phyloP scores from a whole-genome alignment of 1,140 invertebrate species.

The Ceratoteleas bidentatus region DNA sequence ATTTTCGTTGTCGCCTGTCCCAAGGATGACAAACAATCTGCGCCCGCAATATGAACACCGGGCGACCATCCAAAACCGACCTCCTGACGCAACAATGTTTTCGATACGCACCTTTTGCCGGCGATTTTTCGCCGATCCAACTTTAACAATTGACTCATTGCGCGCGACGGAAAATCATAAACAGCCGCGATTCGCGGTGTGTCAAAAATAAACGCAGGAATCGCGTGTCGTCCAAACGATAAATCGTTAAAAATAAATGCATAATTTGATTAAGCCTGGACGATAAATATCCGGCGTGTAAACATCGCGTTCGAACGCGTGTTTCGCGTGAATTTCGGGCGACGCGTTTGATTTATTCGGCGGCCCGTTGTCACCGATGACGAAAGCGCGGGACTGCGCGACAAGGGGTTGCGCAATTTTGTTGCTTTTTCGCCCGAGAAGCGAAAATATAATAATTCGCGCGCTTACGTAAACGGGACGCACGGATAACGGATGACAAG shows the following conservation, averaged over 20 bases:
- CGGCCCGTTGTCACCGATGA: not conserved
- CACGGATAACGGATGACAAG: slow-evolving; percentile 64
- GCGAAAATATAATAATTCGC: slow-evolving; percentile 18
- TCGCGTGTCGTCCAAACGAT: slow-evolving; percentile 40
- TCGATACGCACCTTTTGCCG: slow-evolving; percentile 31
- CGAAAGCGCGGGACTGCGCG: not conserved
- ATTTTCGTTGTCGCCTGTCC: slow-evolving; percentile 50
- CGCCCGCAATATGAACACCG: slow-evolving; percentile 43
- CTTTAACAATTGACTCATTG: slow-evolving; percentile 50
- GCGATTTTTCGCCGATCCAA: slow-evolving; percentile 20
- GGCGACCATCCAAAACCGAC: slow-evolving; percentile 49
- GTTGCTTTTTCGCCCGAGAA: too few species aligned
- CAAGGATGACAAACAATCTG: slow-evolving; percentile 63
- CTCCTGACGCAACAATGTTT: slow-evolving; percentile 43
- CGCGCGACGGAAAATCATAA: slow-evolving; percentile 10
- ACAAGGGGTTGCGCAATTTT: too few species aligned
- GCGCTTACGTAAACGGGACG: slow-evolving; percentile 51
- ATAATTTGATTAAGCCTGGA: slow-evolving; percentile 40
- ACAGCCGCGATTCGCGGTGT: slow-evolving; percentile 10
- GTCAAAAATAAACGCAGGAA: slow-evolving; percentile 39
- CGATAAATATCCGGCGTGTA: slow-evolving; percentile 36
- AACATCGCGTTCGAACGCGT: slow-evolving; percentile 21
- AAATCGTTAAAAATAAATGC: slow-evolving; percentile 53
- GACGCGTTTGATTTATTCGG: slow-evolving; percentile 11
- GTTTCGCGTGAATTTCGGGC: slow-evolving; percentile 2